Evolutionary conservation across 2,113 vertebrate species (phyloP), one percentile per base, ranked within the genome.

Genomic region (Corydoras sp.): DNA sequence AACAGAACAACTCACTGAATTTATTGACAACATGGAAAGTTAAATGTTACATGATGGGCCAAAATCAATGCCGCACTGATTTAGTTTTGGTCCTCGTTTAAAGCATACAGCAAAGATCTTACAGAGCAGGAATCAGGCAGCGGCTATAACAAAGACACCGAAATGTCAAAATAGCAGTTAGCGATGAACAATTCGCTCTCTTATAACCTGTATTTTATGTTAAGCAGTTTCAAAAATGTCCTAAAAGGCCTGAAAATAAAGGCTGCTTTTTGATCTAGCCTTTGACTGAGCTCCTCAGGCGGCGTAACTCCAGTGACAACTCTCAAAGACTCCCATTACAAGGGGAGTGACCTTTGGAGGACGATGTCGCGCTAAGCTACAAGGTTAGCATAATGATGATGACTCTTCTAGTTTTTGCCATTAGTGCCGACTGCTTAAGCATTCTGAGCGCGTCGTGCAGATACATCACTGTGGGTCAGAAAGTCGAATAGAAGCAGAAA

Each of bases 31-130:
- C 18, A 24, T 13, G 3, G 58, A 7, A 55, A 69, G 72, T 75
- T 75, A 72, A 75, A 77, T 77, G 72, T 75, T 72, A 71, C 68
- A 58, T 74, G 68, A 76, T 64, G 65, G 64, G 58, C 24, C 53
- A 15, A 12, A 80, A 80, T 77, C 72, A 32, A 75, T 77, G 69
- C 8, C 1, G 3, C 2, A 14, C 35, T 62, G 65, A 62, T 58
- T 75, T 69, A 13, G 49, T 13, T 55, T 3, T 50, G 55, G 10
- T 31, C 43, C 35, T 8, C 7, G 35, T 43, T 43, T 8, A 43
- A 50, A 56, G 50, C 24, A n/a, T 51, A n/a, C 24, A 32, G 13
- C 3, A 35, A 53, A 1, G 8, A 62, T 53, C 50, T 32, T 35
- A 32, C 68, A 4, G 29, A 69, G 24, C n/a, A 58, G 49, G 30